Conservation (phyloP, 1,140 invertebrate species). For the Cherax quadricarinatus region DNA sequence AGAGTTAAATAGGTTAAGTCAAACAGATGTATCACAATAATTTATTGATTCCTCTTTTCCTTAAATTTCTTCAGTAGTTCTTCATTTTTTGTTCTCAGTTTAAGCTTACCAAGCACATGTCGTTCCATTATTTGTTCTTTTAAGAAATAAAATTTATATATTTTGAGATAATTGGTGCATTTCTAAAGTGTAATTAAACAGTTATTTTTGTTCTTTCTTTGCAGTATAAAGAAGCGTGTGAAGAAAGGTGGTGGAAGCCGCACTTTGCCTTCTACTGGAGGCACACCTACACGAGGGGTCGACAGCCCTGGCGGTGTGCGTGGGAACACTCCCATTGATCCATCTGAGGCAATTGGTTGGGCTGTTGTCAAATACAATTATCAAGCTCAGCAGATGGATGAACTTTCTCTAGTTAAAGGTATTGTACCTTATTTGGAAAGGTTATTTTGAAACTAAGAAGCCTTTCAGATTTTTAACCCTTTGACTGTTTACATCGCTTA, state of each 20-base stretch:
- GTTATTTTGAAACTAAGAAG: not conserved
- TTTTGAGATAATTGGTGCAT: no score
- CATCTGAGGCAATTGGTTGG: slow-evolving; percentile 90
- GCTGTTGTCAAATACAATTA: slow-evolving; percentile 99
- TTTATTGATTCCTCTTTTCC: no score
- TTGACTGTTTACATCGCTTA: no score
- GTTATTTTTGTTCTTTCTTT: slow-evolving; percentile 2
- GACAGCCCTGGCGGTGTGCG: slow-evolving; percentile 68
- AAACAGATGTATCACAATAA: no score
- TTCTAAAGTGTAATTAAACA: not conserved
- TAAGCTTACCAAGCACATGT: no score
- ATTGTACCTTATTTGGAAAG: not conserved
- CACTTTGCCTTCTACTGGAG: slow-evolving; percentile 86
- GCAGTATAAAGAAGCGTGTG: slow-evolving; percentile 94
- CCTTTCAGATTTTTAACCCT: no score
- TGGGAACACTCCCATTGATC: slow-evolving; percentile 82
- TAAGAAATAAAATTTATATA: no score
- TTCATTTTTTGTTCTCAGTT: no score
- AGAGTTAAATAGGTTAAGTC: no score
- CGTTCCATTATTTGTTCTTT: no score
- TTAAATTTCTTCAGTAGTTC: no score
- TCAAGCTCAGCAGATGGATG: slow-evolving; percentile 97
- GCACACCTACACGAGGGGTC: slow-evolving; percentile 69
- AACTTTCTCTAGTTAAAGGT: slow-evolving; percentile 89
- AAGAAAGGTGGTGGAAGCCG: slow-evolving; percentile 81